Evolutionary conservation across 2,797 vertebrate genomes (phyloP), one percentile per base, ranked within the genome.

Genomic region (Spea hammondii): DNA sequence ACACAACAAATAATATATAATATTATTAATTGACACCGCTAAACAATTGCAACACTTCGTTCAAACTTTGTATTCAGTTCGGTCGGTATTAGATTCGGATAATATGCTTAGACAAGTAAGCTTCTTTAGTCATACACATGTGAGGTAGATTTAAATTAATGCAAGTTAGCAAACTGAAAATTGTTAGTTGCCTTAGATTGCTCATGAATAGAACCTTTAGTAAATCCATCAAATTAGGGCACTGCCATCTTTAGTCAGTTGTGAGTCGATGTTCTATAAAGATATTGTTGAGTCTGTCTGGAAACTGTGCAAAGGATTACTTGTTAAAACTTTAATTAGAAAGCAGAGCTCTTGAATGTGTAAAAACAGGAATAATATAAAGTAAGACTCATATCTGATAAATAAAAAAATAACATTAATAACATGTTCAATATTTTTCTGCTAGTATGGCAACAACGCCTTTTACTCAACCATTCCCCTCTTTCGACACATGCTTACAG

Each of bases 321-420:
- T 72, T 83, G 79, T 83, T 84, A 84, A 84, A 82, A 67, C 83
- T 78, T 83, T 85, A 79, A 73, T 86, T 83, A 83, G 80, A 64
- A 83, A 84, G 75, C 80, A 55, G 48, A 32, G 32, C 32, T 32
- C 32, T 1, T 32, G 32, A 32, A 32, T 32, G 32, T 17, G 17
- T 17, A 17, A 17, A 17, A 17, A 17, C 17, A 17, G 17, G 17
- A 17, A 17, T 17, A 17, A 17, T 17, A 17, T 17, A 17, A 17
- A 17, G 17, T 17, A 17, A 17, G 17, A 1, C 17, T 17, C 17
- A 17, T 17, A 17, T 17, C 17, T 17, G 17, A 17, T 17, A 17
- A 17, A 17, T 17, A 17, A 17, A 17, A 17, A 17, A 17, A 1
- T 17, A 17, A 17, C 17, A 17, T 17, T 17, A 17, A 17, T 17